phyloP scores from a whole-genome alignment of 1,140 invertebrate species.

The Drosophila parvula region DNA sequence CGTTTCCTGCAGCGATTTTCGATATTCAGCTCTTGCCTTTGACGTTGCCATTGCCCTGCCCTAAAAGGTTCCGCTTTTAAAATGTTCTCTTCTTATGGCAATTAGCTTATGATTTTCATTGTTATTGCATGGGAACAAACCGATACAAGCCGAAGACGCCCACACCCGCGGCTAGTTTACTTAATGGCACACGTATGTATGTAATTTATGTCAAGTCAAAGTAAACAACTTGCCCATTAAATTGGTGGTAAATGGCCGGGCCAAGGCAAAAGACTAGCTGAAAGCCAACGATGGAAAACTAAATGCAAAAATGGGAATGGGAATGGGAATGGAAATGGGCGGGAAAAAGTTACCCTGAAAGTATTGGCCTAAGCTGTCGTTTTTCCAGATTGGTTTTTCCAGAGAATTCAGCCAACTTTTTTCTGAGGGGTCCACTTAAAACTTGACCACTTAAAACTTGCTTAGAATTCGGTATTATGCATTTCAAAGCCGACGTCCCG shows the following conservation, averaged over 20 bases:
- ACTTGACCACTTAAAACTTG: conserved; percentile 48
- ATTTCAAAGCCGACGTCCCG: not conserved
- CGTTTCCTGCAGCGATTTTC: conserved; percentile 76
- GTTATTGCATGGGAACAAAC: conserved; percentile 42
- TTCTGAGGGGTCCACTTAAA: conserved; percentile 25
- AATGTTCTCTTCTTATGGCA: conserved; percentile 56
- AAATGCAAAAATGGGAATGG: not conserved
- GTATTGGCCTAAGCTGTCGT: conserved; percentile 40
- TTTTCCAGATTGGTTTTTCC: conserved; percentile 21
- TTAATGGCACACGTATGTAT: conserved; percentile 45
- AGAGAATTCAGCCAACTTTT: conserved; percentile 20
- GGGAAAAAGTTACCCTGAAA: conserved; percentile 12
- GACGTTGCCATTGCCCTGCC: conserved; percentile 36
- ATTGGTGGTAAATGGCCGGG: conserved; percentile 14
- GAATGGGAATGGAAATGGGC: not conserved
- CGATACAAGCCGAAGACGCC: conserved; percentile 35
- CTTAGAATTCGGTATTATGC: conserved; percentile 7
- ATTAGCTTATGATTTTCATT: conserved; percentile 59
- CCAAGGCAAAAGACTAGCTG: conserved; percentile 6
- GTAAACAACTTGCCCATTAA: conserved; percentile 55
- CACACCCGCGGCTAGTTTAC: conserved; percentile 35
- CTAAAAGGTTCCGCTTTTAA: conserved; percentile 37
- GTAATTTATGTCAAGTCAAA: conserved; percentile 44
- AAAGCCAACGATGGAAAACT: not conserved
- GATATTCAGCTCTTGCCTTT: conserved; percentile 58